Evolutionary conservation across 2,797 vertebrate species (phyloP).

Genomic region (Cyclopterus lumpus): DNA sequence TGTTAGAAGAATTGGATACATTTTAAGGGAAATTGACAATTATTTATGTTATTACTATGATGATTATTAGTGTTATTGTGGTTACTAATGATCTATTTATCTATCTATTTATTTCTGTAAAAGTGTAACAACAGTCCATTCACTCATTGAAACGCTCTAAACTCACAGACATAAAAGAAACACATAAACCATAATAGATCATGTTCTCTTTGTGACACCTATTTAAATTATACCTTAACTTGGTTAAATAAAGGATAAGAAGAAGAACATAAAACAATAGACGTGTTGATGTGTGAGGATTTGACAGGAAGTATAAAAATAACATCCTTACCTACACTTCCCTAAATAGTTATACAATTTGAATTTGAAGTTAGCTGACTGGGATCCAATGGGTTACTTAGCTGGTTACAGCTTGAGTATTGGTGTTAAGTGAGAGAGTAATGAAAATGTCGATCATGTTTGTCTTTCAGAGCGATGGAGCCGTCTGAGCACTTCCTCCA

Average conservation of each 20-base stretch:
- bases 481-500: conserved; percentile 43
- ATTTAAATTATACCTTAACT: not conserved
- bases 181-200: not conserved
- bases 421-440: not conserved
- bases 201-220: not conserved
- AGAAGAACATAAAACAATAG: not conserved
- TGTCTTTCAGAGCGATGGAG: conserved; percentile 71
- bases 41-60: not conserved
- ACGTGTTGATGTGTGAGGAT: not conserved
- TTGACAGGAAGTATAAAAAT: not conserved
- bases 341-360: not conserved
- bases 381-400: not conserved
- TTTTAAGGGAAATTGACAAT: not conserved
- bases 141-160: not conserved
- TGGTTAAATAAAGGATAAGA: not conserved
- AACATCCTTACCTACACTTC: not conserved
- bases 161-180: not conserved
- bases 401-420: not conserved
- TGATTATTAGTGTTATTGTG: not conserved
- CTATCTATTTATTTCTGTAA: not conserved
- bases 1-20: not conserved
- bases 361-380: not conserved
- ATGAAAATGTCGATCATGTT: conserved; percentile 27
- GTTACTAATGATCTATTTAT: not conserved
- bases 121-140: not conserved